A percentile compares a stretch with the other conserved stretches of the same genome.
Evolutionary conservation across 2,888 invertebrate genomes (phyloP).

Genomic region (Diaprepes abbreviatus): DNA sequence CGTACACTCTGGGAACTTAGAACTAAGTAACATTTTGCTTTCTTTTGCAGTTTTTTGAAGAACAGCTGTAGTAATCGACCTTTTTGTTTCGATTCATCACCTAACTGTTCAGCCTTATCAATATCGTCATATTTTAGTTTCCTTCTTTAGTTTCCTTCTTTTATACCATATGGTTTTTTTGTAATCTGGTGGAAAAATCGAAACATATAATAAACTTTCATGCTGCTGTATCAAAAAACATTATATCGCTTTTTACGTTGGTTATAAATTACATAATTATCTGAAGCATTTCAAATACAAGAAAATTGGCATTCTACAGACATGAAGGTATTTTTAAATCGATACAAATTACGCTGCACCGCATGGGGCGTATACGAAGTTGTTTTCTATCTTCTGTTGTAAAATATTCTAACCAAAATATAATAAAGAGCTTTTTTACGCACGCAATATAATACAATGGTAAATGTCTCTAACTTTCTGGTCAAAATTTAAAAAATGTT

Average conservation of each 20-base stretch:
- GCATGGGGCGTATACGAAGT: background rate
- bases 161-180: too few species aligned
- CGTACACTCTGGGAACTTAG: too few species aligned
- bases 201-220: background rate
- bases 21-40: too few species aligned
- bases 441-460: conserved; percentile 4
- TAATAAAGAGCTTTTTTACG: background rate
- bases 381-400: conserved; percentile 5
- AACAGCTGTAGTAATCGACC: too few species aligned
- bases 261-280: background rate
- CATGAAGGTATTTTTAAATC: conserved; percentile 2
- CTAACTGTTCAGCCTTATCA: too few species aligned
- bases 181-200: too few species aligned
- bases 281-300: background rate
- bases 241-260: background rate
- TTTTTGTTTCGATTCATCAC: too few species aligned
- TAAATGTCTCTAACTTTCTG: background rate
- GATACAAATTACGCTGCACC: background rate
- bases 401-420: background rate
- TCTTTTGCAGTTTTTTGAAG: too few species aligned
- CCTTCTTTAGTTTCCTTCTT: too few species aligned
- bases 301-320: conserved; percentile 6
- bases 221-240: background rate
- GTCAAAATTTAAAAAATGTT: too few species aligned
- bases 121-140: too few species aligned